Conservation (phyloP, 2,888 invertebrate species). For the Acholoe squamosa region DNA sequence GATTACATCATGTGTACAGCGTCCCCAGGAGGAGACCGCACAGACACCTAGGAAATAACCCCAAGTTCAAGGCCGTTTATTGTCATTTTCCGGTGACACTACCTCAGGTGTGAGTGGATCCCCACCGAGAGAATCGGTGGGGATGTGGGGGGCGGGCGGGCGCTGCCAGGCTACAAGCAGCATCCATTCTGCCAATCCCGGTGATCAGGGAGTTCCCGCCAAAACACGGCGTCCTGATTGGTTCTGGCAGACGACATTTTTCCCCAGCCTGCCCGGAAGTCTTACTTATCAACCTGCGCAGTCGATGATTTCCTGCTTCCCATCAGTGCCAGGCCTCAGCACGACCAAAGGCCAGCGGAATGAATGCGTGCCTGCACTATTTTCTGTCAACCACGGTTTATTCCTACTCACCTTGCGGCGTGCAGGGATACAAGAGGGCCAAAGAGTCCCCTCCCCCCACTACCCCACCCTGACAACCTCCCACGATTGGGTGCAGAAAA, state of each 20-base stretch:
- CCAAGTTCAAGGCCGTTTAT: conserved; percentile 26
- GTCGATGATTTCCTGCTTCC: conserved; percentile 28
- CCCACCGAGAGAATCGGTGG: too few relatives aligned
- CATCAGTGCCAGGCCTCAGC: background rate
- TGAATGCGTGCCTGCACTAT: conserved; percentile 15
- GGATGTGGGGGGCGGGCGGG: background rate
- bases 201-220: background rate
- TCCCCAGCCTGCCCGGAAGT: background rate
- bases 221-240: conserved; percentile 25
- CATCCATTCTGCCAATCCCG: background rate
- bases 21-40: background rate
- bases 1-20: background rate
- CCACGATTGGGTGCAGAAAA: background rate
- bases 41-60: background rate
- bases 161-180: background rate
- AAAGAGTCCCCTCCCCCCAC: background rate
- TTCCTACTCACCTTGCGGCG: background rate
- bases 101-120: too few relatives aligned
- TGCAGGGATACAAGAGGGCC: background rate
- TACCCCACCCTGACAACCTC: background rate
- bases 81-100: background rate
- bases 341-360: conserved; percentile 3
- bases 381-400: conserved; percentile 13
- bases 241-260: conserved; percentile 9
- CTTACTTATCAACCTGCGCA: conserved; percentile 9